A percentile compares a stretch with the other conserved stretches of the same genome.
Evolutionary conservation across 2,888 invertebrate genomes (phyloP).

Genomic region (Nyleta sp.): DNA sequence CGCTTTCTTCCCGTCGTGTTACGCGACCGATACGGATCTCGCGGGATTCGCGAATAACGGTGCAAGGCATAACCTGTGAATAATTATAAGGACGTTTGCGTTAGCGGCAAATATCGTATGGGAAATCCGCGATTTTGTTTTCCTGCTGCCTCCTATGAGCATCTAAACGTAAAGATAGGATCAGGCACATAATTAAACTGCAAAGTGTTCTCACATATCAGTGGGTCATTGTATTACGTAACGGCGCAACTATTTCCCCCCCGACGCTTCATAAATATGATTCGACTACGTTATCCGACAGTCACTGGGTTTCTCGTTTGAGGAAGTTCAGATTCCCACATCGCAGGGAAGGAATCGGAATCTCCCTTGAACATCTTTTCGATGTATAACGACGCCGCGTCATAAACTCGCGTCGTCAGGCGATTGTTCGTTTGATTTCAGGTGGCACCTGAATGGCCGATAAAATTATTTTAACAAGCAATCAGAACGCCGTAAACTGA

Average conservation of each 20-base stretch:
- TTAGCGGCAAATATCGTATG: constrained; percentile 59
- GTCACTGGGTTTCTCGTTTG: constrained; percentile 57
- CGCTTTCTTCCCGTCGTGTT: background rate
- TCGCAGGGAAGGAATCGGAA: constrained; percentile 24
- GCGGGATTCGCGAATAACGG: constrained; percentile 50
- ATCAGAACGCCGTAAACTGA: background rate
- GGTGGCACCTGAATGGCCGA: constrained; percentile 12
- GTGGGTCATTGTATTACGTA: constrained; percentile 65
- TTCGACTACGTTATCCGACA: constrained; percentile 46
- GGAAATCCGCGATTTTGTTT: constrained; percentile 58
- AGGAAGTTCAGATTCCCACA: constrained; percentile 61
- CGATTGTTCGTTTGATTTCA: constrained; percentile 22
- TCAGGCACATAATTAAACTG: constrained; percentile 59
- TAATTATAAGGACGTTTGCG: constrained; percentile 57
- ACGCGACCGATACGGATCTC: constrained; percentile 38
- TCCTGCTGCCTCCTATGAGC: constrained; percentile 54
- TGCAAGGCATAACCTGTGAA: constrained; percentile 38
- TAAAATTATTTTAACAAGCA: constrained; percentile 25
- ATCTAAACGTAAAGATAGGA: constrained; percentile 51
- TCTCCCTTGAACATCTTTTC: constrained; percentile 42
- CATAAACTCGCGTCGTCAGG: too few relatives aligned
- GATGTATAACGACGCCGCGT: constrained; percentile 23
- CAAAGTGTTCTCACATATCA: constrained; percentile 64
- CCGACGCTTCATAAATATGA: constrained; percentile 55
- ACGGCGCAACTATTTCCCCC: constrained; percentile 50